Base-by-base conservation (phyloP, 1,140 invertebrate genomes). In the Pogonomyrmex californicus region DNA sequence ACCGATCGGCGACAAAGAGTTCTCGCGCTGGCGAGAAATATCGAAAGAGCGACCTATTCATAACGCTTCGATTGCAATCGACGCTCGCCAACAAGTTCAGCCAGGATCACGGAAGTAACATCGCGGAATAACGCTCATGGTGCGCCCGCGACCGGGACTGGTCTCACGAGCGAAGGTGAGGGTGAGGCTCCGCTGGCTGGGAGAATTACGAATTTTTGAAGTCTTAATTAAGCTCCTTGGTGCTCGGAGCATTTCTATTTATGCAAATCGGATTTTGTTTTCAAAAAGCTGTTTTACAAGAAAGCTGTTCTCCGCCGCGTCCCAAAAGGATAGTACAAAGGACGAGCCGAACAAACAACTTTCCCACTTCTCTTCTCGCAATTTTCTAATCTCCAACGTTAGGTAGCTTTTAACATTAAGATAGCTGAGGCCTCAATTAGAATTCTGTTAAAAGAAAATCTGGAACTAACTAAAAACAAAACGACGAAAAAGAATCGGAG, bases 11-110 rank as follows among this genome's bases (percentile, higher is more conserved):
- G 81, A 88, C 88, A 91, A 88, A 88, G 87, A 73, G 60, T 47
- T 58, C 14, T 4, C 2, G 56, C 12, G 44, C 51, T 49, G 56
- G 62, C 41, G 86, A 87, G 78, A 88, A 79, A 75, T 56, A 70
- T 56, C 62, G 54, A 51, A 23, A 17, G 41, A 17, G 33, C 54
- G 60, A 68, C 47, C 73, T 83, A 89, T 89, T 76, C 77, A 86
- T 86, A 86, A 90, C 56, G 70, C 41, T 65, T 66, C 70, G 90
- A 86, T 88, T 77, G 82, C 85, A 82, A 92, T 90, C 82, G 85
- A 79, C 17, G 41, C 56, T 65, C 63, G 62, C 23, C 12, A 33
- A 58, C 12, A 33, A 58, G 49, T 71, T 54, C 63, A 82, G 14
- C 10, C 12, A 36, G 49, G 71, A 90, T 85, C 78, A 30, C 88